These are phyloP conservation scores for Poeciliopsis infans DNA, from an alignment of 2,797 vertebrate species.

Conservation along the genomic window DNA sequence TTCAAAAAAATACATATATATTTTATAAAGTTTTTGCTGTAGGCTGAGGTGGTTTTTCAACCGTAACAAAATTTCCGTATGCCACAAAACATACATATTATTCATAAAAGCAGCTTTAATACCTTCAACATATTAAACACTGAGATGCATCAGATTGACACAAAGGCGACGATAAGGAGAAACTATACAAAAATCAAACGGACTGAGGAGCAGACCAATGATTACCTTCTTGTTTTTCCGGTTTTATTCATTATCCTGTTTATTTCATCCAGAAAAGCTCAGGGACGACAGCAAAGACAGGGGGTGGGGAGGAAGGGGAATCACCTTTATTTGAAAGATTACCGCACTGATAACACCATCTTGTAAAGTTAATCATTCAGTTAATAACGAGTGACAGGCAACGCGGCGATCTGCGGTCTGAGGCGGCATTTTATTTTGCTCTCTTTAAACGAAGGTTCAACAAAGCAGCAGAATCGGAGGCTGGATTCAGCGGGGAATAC, in stretches of 20 bases:
- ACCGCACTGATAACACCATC: conserved; percentile 21
- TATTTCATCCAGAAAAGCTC: conserved; percentile 31
- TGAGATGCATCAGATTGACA: neutral
- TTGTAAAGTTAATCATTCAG: conserved; percentile 24
- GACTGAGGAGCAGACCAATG: neutral
- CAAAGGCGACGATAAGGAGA: conserved; percentile 13
- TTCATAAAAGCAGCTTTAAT: too few relatives aligned
- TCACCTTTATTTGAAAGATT: conserved; percentile 30
- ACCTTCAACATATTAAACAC: conserved; percentile 4
- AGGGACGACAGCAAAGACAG: conserved; percentile 31
- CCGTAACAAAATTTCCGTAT: too few relatives aligned
- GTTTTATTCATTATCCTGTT: neutral
- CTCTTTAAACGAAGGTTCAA: conserved; percentile 19
- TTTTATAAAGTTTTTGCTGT: too few relatives aligned
- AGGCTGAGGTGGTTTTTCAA: too few relatives aligned
- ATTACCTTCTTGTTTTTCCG: neutral
- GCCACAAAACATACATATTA: too few relatives aligned
- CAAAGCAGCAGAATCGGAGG: conserved; percentile 7
- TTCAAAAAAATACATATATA: too few relatives aligned
- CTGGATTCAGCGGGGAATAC: conserved; percentile 30
- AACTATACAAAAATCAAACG: too few relatives aligned
- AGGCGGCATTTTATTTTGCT: conserved; percentile 20
- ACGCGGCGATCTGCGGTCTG: conserved; percentile 19
- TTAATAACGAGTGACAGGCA: conserved; percentile 15
- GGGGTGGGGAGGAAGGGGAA: too few relatives aligned